phyloP scores from a whole-genome alignment of 1,140 invertebrate genomes.

The Ephestia elutella region DNA sequence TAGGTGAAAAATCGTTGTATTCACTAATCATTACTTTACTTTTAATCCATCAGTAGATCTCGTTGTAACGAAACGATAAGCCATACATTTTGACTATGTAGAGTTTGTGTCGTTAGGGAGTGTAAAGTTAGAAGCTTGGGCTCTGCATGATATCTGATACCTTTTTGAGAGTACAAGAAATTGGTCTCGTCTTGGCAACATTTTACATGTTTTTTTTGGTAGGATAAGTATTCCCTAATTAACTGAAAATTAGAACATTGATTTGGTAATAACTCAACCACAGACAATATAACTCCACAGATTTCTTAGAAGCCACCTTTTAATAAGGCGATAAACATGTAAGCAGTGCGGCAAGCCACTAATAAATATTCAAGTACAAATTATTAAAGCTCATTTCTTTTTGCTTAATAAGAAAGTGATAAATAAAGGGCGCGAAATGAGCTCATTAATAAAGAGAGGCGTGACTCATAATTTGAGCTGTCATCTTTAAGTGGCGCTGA shows the following conservation, averaged over 20 bases:
- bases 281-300: too few relatives aligned
- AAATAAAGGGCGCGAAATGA: constrained; percentile 53
- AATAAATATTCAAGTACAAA: constrained; percentile 17
- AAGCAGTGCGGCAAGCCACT: constrained; percentile 9
- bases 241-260: constrained; percentile 1
- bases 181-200: too few relatives aligned
- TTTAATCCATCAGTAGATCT: too few relatives aligned
- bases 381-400: constrained; percentile 22
- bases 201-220: too few relatives aligned
- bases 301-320: neutral
- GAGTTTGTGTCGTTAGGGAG: too few relatives aligned
- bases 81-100: too few relatives aligned
- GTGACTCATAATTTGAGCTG: constrained; percentile 42
- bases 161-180: too few relatives aligned
- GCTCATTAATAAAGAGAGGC: constrained; percentile 48
- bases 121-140: too few relatives aligned
- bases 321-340: constrained; percentile 16
- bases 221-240: neutral
- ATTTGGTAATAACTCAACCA: constrained; percentile 4
- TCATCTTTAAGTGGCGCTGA: constrained; percentile 37
- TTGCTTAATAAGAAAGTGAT: constrained; percentile 38
- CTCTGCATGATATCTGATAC: too few relatives aligned
- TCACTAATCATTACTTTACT: too few relatives aligned
- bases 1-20: too few relatives aligned
- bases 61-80: too few relatives aligned